Evolutionary conservation across 2,888 invertebrate genomes (phyloP), one percentile per base, ranked within the genome.

Genomic region (Tineola bisselliella): DNA sequence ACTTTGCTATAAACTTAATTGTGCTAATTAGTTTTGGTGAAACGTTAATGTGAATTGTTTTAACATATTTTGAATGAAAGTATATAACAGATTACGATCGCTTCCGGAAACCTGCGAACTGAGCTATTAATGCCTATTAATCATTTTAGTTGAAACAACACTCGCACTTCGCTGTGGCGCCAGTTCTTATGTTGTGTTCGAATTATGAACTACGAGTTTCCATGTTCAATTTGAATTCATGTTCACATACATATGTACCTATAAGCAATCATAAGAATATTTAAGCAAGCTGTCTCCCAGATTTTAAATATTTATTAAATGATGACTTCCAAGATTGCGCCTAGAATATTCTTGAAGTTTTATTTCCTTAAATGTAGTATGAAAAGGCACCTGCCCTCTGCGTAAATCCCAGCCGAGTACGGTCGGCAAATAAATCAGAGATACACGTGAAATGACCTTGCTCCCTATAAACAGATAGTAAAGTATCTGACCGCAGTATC

Each of bases 401-500:
- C 8, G 10, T 48, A 48, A 48, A 48, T 48, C 48, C 48, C 48
- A 5, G n/a, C 13, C 10, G 48, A 48, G 48, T 48, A 48, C 15
- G 48, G 48, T 48, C 48, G 3, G 48, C 48, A 48, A 17, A 48
- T 48, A 48, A 48, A 48, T 48, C 48, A 48, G 48, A 48, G 17
- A 13, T 17, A 17, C 48, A 15, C 48, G 48, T 48, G 10, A 17
- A 48, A 48, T 48, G 56, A 56, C 56, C 19, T 56, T 11, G 56
- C 56, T 19, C 19, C 56, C 56, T 18, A 56, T 56, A 6, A 56
- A 56, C 56, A 56, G 56, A 30, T 30, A 56, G 30, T 56, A 56
- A 56, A 56, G 30, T 30, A 56, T 56, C 25, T 56, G 56, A 56
- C 56, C 56, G 25, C 56, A 25, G 30, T 19, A 56, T 56, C 56